phyloP scores from a whole-genome alignment of 2,888 invertebrate genomes.

The Dicyrtomina minuta region DNA sequence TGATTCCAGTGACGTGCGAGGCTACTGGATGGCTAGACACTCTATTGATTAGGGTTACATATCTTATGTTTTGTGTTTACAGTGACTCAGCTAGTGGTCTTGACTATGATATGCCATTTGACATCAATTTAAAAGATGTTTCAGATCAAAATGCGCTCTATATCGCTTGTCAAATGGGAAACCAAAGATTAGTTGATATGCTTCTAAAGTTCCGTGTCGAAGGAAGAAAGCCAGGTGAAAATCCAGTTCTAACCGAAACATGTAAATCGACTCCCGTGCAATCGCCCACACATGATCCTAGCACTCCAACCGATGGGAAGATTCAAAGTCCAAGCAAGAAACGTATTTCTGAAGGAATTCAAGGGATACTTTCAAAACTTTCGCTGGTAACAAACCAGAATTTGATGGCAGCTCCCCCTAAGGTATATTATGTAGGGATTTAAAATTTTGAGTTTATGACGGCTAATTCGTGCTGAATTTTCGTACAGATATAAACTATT shows the following conservation, averaged over 20 bases:
- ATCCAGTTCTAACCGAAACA: not conserved
- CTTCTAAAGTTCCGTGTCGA: slow-evolving; percentile 66
- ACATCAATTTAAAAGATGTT: slow-evolving; percentile 86
- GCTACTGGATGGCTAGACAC: too few relatives aligned
- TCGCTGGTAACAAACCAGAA: slow-evolving; percentile 53
- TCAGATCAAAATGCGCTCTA: slow-evolving; percentile 89
- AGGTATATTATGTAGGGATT: too few relatives aligned
- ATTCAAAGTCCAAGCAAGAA: slow-evolving; percentile 25
- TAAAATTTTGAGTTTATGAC: too few relatives aligned
- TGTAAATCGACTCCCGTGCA: not conserved
- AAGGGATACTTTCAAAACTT: slow-evolving; percentile 80
- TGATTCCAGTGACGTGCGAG: too few relatives aligned
- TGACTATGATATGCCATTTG: slow-evolving; percentile 86
- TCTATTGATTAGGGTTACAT: too few relatives aligned
- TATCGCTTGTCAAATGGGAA: slow-evolving; percentile 81
- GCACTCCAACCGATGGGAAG: slow-evolving; percentile 16
- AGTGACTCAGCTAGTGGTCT: slow-evolving; percentile 59
- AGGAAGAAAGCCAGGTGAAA: slow-evolving; percentile 46
- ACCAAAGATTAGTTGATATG: slow-evolving; percentile 73
- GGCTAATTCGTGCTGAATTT: too few relatives aligned
- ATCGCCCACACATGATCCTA: slow-evolving; percentile 15
- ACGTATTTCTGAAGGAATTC: slow-evolving; percentile 65
- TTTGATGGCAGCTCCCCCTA: slow-evolving; percentile 30
- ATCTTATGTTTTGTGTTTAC: too few relatives aligned
- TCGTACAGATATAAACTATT: too few relatives aligned